Base-by-base conservation (phyloP, 2,113 vertebrate species). In the Gymnarchus niloticus region DNA sequence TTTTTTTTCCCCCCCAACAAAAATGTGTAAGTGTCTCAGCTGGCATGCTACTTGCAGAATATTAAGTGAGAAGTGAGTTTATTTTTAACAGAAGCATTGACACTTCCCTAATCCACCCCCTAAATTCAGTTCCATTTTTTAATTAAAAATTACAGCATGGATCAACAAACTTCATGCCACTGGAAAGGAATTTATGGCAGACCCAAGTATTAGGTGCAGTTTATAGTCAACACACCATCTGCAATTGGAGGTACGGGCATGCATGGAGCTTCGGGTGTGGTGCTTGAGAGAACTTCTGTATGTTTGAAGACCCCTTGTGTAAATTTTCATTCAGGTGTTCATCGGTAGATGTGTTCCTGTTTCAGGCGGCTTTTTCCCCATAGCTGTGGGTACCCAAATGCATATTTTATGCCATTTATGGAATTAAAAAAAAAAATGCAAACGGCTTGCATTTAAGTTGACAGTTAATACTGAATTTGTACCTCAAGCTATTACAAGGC, bases 131-230 rank as follows among this genome's bases (percentile, higher is more conserved):
- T 88, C 87, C 86, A 61, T 61, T 82, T 91, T 93, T 93, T 93
- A 93, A 93, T 94, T 93, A 92, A 92, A 54, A 93, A 91, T 91
- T 89, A 88, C 54, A 87, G 69, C 89, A 88, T 82, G 88, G 91
- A 91, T 93, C 91, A 93, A 90, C 89, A 88, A 85, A 87, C 83
- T 59, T 89, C 87, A 83, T n/a, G 83, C 77, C 91, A 90, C 92
- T 92, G 88, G 91, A 92, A 90, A 89, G 57, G 65, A 82, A 85
- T 85, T 2, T 21, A 56, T 3, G 48, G 19, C 78, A 51, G 52
- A 46, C 78, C 33, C 44, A 44, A 48, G 73, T 85, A n/a, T 9
- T 14, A 19, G 65, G 65, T 17, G 12, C 3, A 17, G 52, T 33
- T 65, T 17, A 6, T 5, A 7, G 28, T 86, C 23, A 48, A 46